Conservation (phyloP, 2,797 vertebrate species). For the Myotis pilosus region DNA sequence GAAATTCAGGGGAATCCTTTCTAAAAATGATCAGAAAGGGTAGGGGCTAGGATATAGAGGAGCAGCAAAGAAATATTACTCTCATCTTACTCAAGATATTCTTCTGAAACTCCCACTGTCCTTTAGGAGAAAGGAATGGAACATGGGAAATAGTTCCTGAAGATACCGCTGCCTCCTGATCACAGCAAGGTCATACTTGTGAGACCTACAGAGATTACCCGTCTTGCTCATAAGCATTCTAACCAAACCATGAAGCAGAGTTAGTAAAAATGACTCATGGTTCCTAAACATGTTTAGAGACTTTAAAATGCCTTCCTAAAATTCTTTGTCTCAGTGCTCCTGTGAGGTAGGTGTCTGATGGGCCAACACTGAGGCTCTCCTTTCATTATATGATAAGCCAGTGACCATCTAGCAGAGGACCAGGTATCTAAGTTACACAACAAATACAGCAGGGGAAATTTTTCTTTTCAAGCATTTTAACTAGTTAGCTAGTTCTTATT, state of each 20-base stretch:
- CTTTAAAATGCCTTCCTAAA: slow-evolving; percentile 44
- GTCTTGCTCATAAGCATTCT: slow-evolving; percentile 47
- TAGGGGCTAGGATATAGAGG: neutral
- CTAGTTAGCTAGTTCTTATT: slow-evolving; percentile 41
- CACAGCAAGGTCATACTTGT: neutral
- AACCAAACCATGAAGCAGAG: slow-evolving; percentile 28
- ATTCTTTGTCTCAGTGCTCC: slow-evolving; percentile 39
- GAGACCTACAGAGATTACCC: slow-evolving; percentile 38
- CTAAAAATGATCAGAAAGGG: slow-evolving; percentile 22
- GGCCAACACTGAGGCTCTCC: slow-evolving; percentile 57
- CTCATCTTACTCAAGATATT: neutral
- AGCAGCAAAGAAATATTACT: neutral
- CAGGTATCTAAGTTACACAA: neutral
- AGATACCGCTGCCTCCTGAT: neutral
- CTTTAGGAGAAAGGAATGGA: neutral
- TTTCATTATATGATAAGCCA: neutral
- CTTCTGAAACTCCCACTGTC: neutral
- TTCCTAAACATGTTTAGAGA: slow-evolving; percentile 50
- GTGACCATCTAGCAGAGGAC: neutral
- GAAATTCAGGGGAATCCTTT: neutral
- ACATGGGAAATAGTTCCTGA: neutral
- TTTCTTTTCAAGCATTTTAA: slow-evolving; percentile 53
- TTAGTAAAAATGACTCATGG: slow-evolving; percentile 48
- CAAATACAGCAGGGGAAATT: neutral
- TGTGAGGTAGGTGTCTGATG: slow-evolving; percentile 74